Evolutionary conservation across 2,113 vertebrate genomes (phyloP).

Genomic region (Thinocorus orbignyianus): DNA sequence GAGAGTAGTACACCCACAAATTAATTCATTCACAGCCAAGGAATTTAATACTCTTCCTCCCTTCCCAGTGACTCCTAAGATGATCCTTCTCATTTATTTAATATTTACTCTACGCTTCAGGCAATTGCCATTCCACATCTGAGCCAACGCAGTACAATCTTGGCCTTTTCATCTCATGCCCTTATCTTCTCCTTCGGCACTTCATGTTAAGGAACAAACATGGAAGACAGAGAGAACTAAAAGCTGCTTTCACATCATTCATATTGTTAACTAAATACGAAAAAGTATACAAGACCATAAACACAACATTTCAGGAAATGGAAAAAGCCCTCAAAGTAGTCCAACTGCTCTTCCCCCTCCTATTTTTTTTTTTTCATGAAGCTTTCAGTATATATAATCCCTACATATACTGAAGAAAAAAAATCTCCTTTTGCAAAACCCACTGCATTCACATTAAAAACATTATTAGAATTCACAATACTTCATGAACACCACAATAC

Average conservation of each 20-base stretch:
- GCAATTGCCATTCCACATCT: not conserved
- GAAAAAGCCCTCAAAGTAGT: not conserved
- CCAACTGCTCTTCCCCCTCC: not conserved
- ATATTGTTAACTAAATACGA: not conserved
- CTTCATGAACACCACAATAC: not conserved
- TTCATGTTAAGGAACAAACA: not conserved
- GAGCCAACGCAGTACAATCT: not conserved
- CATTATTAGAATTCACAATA: not conserved
- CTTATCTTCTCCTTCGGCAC: not conserved
- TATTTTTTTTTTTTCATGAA: too few relatives aligned
- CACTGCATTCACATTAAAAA: not conserved
- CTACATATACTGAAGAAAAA: not conserved
- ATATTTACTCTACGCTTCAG: not conserved
- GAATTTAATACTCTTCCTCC: not conserved
- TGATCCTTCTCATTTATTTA: slow-evolving; percentile 13
- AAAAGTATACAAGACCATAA: not conserved
- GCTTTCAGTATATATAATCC: too few relatives aligned
- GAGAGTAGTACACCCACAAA: not conserved
- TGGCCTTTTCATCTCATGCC: not conserved
- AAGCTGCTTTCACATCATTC: not conserved
- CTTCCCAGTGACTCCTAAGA: not conserved
- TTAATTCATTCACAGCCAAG: not conserved
- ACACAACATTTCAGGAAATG: not conserved
- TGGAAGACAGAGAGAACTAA: not conserved
- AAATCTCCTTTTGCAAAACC: not conserved